Evolutionary conservation across 2,888 invertebrate genomes (phyloP).

Genomic region (Pseudolycoriella hygida): DNA sequence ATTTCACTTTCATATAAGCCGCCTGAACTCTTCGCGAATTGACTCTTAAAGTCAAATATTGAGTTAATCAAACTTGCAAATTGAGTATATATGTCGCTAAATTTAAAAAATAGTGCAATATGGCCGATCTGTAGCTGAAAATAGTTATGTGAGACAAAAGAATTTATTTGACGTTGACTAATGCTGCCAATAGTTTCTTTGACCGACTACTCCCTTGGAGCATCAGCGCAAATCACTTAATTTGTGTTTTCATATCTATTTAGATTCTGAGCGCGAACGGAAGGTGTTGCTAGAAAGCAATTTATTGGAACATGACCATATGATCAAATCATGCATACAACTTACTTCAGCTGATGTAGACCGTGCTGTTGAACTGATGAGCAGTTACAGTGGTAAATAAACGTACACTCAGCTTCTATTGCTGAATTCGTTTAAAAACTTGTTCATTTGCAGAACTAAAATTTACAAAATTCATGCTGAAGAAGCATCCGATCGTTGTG

Average conservation of each 20-base stretch:
- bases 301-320: conserved; percentile 43
- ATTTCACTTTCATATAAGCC: too few relatives aligned
- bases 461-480: conserved; percentile 51
- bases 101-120: too few relatives aligned
- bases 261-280: not conserved
- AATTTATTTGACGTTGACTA: too few relatives aligned
- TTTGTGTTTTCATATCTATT: not conserved
- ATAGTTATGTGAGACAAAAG: too few relatives aligned
- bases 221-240: too few relatives aligned
- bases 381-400: conserved; percentile 14
- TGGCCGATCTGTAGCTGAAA: too few relatives aligned
- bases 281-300: conserved; percentile 32
- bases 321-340: conserved; percentile 46
- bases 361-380: conserved; percentile 40
- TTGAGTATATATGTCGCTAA: too few relatives aligned
- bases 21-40: too few relatives aligned
- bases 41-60: too few relatives aligned
- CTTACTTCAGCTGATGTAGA: conserved; percentile 54
- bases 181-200: too few relatives aligned
- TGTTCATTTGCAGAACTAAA: conserved; percentile 16
- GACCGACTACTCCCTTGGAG: too few relatives aligned
- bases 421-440: not conserved
- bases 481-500: conserved; percentile 62
- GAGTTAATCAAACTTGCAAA: too few relatives aligned
- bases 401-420: conserved; percentile 17